Conservation (phyloP, 2,888 invertebrate genomes). For the Diachrysia chrysitis region DNA sequence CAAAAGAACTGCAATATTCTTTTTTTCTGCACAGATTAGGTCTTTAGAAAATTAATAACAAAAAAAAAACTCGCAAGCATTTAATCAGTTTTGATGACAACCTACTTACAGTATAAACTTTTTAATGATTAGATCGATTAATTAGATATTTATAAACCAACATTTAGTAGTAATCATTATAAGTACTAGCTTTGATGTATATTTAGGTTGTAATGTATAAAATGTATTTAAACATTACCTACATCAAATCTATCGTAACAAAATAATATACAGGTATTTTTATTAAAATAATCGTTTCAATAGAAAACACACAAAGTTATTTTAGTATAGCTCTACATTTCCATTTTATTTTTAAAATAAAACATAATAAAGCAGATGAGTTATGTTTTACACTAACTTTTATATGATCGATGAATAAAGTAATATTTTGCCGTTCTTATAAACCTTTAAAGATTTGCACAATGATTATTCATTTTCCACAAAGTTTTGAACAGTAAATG, state of each 20-base stretch:
- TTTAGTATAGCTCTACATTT: constrained; percentile 1
- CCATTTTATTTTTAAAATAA: background rate
- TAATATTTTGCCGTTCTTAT: background rate
- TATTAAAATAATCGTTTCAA: background rate
- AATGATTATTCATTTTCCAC: background rate
- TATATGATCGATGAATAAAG: background rate
- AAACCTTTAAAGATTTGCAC: constrained; percentile 2
- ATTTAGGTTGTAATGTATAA: too few relatives aligned
- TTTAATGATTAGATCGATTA: too few relatives aligned
- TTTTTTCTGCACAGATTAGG: background rate
- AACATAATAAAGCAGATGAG: background rate
- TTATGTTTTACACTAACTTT: constrained; percentile 4
- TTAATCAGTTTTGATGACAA: too few relatives aligned
- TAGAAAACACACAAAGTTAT: background rate
- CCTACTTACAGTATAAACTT: too few relatives aligned
- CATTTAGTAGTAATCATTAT: too few relatives aligned
- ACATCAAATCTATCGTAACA: too few relatives aligned
- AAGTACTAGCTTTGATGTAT: too few relatives aligned
- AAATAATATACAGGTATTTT: too few relatives aligned
- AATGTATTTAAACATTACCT: too few relatives aligned
- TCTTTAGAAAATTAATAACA: too few relatives aligned
- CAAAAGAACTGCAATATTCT: background rate
- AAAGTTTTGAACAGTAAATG: background rate
- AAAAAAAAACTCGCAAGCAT: too few relatives aligned
- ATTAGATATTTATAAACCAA: too few relatives aligned